Evolutionary conservation across 2,113 vertebrate genomes (phyloP).

Genomic region (Butorides virescens): DNA sequence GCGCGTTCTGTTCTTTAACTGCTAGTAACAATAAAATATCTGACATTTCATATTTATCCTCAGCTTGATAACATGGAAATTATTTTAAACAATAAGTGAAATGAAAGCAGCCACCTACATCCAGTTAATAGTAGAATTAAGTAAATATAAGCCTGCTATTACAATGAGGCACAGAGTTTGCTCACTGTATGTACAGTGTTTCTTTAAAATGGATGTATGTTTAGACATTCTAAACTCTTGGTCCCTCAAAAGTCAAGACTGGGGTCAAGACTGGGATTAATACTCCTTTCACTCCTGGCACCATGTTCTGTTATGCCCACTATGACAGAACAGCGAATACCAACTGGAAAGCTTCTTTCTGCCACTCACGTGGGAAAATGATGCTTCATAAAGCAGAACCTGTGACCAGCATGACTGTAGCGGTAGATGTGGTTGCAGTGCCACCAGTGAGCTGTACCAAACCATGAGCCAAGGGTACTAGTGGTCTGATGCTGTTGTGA

Average conservation of each 20-base stretch:
- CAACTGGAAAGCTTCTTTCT: background rate
- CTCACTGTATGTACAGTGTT: background rate
- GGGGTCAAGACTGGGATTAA: background rate
- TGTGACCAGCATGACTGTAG: fast-evolving
- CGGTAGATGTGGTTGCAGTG: background rate
- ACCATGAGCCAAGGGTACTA: background rate
- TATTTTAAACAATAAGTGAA: background rate
- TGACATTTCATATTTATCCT: background rate
- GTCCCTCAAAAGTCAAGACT: background rate
- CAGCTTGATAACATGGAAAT: background rate
- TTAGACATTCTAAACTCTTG: background rate
- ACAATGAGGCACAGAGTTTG: background rate
- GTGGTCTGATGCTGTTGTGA: background rate
- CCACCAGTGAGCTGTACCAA: background rate
- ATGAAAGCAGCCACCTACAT: background rate
- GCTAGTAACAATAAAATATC: background rate
- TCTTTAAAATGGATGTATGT: background rate
- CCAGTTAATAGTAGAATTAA: background rate
- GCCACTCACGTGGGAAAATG: background rate
- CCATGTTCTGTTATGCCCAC: background rate
- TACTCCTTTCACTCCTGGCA: background rate
- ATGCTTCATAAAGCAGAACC: background rate
- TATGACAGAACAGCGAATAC: background rate
- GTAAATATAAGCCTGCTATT: background rate
- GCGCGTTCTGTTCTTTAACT: background rate